A percentile compares a stretch with the other conserved stretches of the same genome.
These are phyloP conservation scores for Percopsis omiscomaycus DNA, from an alignment of 2,797 vertebrate species.

Conservation along the genomic window DNA sequence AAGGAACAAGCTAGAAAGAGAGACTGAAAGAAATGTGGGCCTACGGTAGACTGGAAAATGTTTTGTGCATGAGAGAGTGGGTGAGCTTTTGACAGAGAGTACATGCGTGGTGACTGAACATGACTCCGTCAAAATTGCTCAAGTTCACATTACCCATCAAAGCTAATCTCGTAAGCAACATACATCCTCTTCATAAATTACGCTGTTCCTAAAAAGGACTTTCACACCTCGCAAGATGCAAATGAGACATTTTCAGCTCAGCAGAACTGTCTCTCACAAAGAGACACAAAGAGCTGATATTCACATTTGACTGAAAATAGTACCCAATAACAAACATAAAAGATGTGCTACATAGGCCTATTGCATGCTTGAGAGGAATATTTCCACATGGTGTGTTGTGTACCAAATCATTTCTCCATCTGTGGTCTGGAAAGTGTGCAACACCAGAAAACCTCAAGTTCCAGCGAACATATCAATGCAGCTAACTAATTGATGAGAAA, in stretches of 20 bases:
- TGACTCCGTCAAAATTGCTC: slow-evolving; percentile 1
- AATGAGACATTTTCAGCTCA: slow-evolving; percentile 51
- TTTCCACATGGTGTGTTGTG: slow-evolving; percentile 11
- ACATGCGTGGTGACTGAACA: slow-evolving; percentile 23
- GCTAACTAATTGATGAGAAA: slow-evolving; percentile 57
- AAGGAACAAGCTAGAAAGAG: slow-evolving; percentile 19
- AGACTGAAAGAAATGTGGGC: slow-evolving; percentile 4
- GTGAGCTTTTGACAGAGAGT: slow-evolving; percentile 13
- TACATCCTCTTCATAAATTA: slow-evolving; percentile 44
- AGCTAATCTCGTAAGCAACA: slow-evolving; percentile 32
- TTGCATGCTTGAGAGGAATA: slow-evolving; percentile 31
- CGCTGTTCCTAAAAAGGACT: slow-evolving; percentile 15
- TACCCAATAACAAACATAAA: slow-evolving; percentile 32
- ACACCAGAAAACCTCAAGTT: slow-evolving; percentile 3
- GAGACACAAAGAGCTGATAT: slow-evolving; percentile 15
- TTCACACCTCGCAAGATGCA: slow-evolving; percentile 50
- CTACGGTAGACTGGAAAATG: slow-evolving; percentile 12
- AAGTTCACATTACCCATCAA: slow-evolving; percentile 27
- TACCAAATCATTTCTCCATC: slow-evolving; percentile 35
- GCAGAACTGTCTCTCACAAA: slow-evolving; percentile 34
- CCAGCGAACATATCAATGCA: slow-evolving; percentile 27
- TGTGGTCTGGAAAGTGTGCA: slow-evolving; percentile 12
- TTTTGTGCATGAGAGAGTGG: slow-evolving; percentile 15
- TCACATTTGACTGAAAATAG: slow-evolving; percentile 10
- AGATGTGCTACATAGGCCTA: background rate